phyloP scores from a whole-genome alignment of 2,797 vertebrate species.

The Eospalax fontanierii region DNA sequence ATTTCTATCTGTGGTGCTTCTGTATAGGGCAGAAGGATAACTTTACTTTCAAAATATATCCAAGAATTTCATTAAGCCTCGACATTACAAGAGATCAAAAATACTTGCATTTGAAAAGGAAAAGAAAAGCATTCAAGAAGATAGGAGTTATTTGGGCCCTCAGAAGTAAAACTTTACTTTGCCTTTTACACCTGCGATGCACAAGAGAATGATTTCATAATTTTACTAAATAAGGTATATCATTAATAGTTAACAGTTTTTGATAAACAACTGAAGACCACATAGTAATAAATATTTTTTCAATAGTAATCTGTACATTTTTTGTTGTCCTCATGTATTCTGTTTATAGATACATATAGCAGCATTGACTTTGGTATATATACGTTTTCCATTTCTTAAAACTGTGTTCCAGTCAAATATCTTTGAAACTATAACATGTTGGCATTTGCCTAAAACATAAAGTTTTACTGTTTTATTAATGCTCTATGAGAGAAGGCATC shows the following conservation, averaged over 20 bases:
- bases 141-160: background rate
- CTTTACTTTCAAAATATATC: background rate
- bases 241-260: conserved; percentile 5
- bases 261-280: background rate
- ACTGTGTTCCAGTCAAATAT: conserved; percentile 17
- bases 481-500: background rate
- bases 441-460: background rate
- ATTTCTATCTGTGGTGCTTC: background rate
- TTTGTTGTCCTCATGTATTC: background rate
- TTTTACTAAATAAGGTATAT: conserved; percentile 31
- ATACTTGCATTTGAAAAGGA: conserved; percentile 9
- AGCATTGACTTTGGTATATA: background rate
- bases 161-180: background rate
- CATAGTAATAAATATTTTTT: conserved; percentile 16
- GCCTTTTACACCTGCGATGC: background rate
- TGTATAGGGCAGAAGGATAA: background rate
- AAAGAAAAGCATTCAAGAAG: background rate
- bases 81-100: background rate
- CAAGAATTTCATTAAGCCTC: conserved; percentile 30
- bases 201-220: background rate
- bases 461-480: conserved; percentile 10
- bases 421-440: conserved; percentile 6
- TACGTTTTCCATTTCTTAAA: background rate
- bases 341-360: too few species aligned
- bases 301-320: background rate